Conservation (phyloP, 1,140 invertebrate species). For the Chironomus striatipennis region DNA sequence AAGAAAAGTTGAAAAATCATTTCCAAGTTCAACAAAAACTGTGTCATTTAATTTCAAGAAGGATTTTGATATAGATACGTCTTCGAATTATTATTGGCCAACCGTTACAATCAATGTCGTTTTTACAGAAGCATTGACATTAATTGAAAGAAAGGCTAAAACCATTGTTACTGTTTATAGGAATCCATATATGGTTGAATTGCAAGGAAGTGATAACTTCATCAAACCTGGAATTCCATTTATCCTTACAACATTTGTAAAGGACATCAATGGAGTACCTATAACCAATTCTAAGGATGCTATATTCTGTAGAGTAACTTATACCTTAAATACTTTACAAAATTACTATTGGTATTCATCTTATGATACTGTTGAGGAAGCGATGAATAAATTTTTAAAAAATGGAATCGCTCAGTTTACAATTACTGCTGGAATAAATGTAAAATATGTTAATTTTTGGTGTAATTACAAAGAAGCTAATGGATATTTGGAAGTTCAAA, state of each 20-base stretch:
- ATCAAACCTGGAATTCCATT: conserved; percentile 85
- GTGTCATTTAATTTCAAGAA: conserved; percentile 56
- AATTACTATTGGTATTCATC: no score
- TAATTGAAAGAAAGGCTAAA: conserved; percentile 70
- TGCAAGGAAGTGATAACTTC: conserved; percentile 69
- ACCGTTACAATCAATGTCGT: conserved; percentile 68
- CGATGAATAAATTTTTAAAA: no score
- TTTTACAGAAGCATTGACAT: conserved; percentile 71
- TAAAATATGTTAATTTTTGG: no score
- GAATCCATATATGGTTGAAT: conserved; percentile 72
- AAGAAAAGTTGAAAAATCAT: no score
- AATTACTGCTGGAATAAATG: no score
- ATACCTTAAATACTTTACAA: no score
- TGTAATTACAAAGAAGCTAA: no score
- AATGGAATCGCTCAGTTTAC: no score
- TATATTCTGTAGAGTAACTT: not conserved
- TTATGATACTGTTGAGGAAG: no score
- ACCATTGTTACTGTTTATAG: conserved; percentile 64
- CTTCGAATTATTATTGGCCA: conserved; percentile 66
- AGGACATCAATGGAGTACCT: not conserved
- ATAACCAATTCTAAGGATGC: conserved; percentile 21
- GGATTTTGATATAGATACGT: conserved; percentile 49
- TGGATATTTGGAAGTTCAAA: no score
- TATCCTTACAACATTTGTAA: conserved; percentile 59
- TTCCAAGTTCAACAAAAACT: conserved; percentile 39